Evolutionary conservation across 1,140 invertebrate genomes (phyloP), one percentile per base, ranked within the genome.

Genomic region (Matsumurasca onukii): DNA sequence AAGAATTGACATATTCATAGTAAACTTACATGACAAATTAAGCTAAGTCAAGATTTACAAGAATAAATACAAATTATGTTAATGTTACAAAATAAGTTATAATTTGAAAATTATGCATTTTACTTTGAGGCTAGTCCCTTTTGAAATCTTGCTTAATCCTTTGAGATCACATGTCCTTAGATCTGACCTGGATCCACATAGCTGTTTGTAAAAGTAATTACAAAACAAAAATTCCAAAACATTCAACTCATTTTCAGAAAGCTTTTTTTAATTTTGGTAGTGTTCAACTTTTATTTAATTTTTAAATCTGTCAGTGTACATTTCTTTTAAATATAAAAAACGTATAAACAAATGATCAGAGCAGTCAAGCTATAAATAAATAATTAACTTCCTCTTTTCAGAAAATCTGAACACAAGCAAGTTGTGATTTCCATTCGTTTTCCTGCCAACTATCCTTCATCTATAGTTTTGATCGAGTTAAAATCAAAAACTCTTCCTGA

Each of bases 401-500:
- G 86, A 73, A 82, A 81, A 73, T 86, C 85, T 55, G 77, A 81
- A 39, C 85, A 84, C 71, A 90, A 89, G 72, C 81, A 85, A 63
- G 75, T 92, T 48, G 81, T 85, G 15, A 82, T 84, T 51, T 88
- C 87, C 72, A 80, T 91, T 24, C 86, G 89, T 73, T 91, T 91
- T 77, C 83, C 88, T 2, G 71, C 79, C 9, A 77, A 84, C 34
- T 91, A 91, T 76, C 87, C 88, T 1, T 69, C 75, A 5, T 71
- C 75, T 0, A 12, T 62, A 0, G 55, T 73, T 15, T 39, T 91
- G 15, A 78, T 90, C n/a, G 89, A 92, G 79, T 76, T 92, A 0
- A 91, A 90, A 74, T 90, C 88, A 72, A 90, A 89, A 78, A 85
- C 85, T 39, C 77, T 91, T 3, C 85, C 87, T 0, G 80, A 84